phyloP scores from a whole-genome alignment of 2,888 invertebrate species.

The Drosophila aldrichi region DNA sequence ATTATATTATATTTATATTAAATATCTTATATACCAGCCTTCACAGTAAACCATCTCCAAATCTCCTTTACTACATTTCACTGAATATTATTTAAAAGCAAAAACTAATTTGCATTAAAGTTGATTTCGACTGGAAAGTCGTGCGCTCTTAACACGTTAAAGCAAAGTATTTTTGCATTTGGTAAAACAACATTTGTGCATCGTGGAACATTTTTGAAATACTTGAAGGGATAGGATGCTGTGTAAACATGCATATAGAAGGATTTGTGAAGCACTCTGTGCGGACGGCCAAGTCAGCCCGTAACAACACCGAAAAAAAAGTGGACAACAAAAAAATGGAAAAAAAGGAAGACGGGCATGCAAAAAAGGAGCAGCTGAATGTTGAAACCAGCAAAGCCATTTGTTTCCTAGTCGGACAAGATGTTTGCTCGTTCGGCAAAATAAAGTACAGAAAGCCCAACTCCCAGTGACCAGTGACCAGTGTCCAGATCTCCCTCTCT shows the following conservation, averaged over 20 bases:
- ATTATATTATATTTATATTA: too few species aligned
- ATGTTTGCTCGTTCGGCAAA: conserved; percentile 84
- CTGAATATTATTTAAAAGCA: not conserved
- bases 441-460: conserved; percentile 78
- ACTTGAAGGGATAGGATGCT: conserved; percentile 24
- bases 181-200: conserved; percentile 31
- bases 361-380: conserved; percentile 72
- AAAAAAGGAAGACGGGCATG: conserved; percentile 18
- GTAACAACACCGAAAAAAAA: conserved; percentile 33
- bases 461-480: conserved; percentile 4
- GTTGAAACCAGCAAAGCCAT: conserved; percentile 83
- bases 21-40: not conserved
- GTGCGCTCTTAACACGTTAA: conserved; percentile 4
- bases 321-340: not conserved
- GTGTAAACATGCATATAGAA: conserved; percentile 28
- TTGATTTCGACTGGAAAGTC: not conserved
- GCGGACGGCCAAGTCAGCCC: conserved; percentile 37
- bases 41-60: not conserved
- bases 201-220: conserved; percentile 22
- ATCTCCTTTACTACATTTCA: not conserved
- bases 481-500: not conserved
- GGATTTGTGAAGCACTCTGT: conserved; percentile 58
- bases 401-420: conserved; percentile 84
- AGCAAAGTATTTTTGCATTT: conserved; percentile 13
- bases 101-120: conserved; percentile 1